A percentile compares a stretch with the other conserved stretches of the same genome.
Conservation (phyloP, 1,140 invertebrate genomes). For the Drosophila sturtevanti region DNA sequence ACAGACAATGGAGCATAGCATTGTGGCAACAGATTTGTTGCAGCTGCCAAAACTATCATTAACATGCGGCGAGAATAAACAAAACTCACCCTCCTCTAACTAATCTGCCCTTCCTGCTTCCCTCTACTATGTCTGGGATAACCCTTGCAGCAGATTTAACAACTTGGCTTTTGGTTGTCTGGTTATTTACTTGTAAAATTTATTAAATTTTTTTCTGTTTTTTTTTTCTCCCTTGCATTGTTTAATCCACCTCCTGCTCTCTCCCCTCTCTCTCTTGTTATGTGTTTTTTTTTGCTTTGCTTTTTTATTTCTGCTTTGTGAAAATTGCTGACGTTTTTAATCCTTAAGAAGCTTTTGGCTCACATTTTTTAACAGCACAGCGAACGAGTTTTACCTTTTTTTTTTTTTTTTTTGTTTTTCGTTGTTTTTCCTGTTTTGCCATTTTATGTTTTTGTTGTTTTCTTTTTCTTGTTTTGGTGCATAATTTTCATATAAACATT, state of each 20-base stretch:
- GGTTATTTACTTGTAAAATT: constrained; percentile 74
- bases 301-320: constrained; percentile 36
- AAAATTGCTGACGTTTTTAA: constrained; percentile 79
- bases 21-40: constrained; percentile 66
- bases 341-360: constrained; percentile 78
- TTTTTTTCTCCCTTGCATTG: constrained; percentile 61
- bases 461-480: constrained; percentile 72
- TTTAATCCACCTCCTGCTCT: constrained; percentile 13
- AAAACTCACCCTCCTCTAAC: not conserved
- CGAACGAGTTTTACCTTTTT: constrained; percentile 20
- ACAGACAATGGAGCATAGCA: not conserved
- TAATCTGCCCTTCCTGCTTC: not conserved
- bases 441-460: constrained; percentile 11
- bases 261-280: not conserved
- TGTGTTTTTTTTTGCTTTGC: constrained; percentile 14
- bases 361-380: constrained; percentile 62
- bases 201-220: constrained; percentile 75
- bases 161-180: constrained; percentile 27
- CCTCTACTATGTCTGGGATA: not conserved
- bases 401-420: not conserved
- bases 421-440: constrained; percentile 47
- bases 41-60: constrained; percentile 65
- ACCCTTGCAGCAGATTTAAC: constrained; percentile 49
- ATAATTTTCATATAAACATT: constrained; percentile 79
- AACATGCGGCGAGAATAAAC: constrained; percentile 47